Evolutionary conservation across 1,140 invertebrate genomes (phyloP), one percentile per base, ranked within the genome.

Genomic region (Drosophila rufa): DNA sequence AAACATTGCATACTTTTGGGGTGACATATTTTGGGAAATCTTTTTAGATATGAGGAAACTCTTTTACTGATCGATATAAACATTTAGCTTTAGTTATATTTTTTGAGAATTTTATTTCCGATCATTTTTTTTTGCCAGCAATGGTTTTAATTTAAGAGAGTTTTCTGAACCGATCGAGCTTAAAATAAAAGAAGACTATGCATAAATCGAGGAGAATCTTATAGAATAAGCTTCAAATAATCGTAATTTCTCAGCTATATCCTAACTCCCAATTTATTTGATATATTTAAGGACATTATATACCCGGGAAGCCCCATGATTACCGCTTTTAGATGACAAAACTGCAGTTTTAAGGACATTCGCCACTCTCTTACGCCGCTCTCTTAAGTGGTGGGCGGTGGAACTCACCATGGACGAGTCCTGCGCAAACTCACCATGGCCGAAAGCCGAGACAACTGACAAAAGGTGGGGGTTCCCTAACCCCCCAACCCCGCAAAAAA

Each of bases 401-500:
- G 8, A 80, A 55, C 19, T 80, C 78, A 75, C 70, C 79, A 65
- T 40, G 14, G 33, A 2, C 25, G 8, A 33, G 17, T 2, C 9
- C 9, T 11, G 70, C 70, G 71, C 79, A 80, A 46, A 62, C 81
- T 84, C 81, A 84, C 71, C 81, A 85, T 59, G 19, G 11, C 30
- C 27, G 50, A 53, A 36, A 19, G 27, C 8, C 19, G 30, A 30
- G 27, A 19, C 11, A 59, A 43, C 17, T 38, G 27, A 45, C 33
- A 55, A 45, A 45, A 15, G 17, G 9, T 36, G 12, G 33, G 33
- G 17, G 8, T 2, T 38, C 9, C 3, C 19, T 25, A 25, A 25
- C 22, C 22, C 22, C 22, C 22, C 22, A 25, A 25, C 22, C 22
- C 22, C 22, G 22, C 22, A 25, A 25, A 25, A 25, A 25, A 25